Evolutionary conservation across 92 coral and sea anemone species (phyloP), one percentile per base, ranked within the genome.

Genomic region (Blastomussa wellsi): DNA sequence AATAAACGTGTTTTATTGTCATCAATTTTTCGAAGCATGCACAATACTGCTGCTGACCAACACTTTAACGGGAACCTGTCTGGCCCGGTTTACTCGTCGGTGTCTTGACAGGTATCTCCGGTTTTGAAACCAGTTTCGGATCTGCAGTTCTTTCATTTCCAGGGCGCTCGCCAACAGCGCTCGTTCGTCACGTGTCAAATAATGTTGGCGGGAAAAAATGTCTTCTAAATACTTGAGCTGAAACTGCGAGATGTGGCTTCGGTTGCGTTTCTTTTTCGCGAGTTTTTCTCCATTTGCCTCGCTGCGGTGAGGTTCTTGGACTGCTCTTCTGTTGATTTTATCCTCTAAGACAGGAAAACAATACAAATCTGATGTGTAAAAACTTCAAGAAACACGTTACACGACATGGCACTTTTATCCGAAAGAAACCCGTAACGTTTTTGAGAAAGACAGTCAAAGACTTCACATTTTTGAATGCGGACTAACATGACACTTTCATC

Each of bases 41-140:
- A 14, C 48, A 69, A 44, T 35, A 38, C 44, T 20, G n/a, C 75
- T 38, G n/a, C 75, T 44, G 57, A 24, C 78, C 55, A 44, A 73
- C 78, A 24, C 7, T n/a, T 36, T 35, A 76, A 16, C 47, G 15
- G 31, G 7, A 39, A 80, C 51, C 24, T 67, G 84, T 20, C 28
- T 28, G 77, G 13, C 68, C 69, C 44, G 75, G 65, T 16, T 28
- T 80, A 0, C 20, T 70, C n/a, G 38, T 52, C 88, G 79, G 26
- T 89, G 93, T 80, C 95, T 84, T 52, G 85, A 87, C 86, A 85
- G 95, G 81, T 94, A 92, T 65, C 95, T 76, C 83, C 90, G 88
- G 79, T 94, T 94, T 84, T 92, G 97, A 80, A 94, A 94, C 97
- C 97, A 94, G 89, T 92, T 94, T 81, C 97, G 52, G 66, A 94